Evolutionary conservation across 2,113 vertebrate species (phyloP).

Genomic region (Ciconia stormi): DNA sequence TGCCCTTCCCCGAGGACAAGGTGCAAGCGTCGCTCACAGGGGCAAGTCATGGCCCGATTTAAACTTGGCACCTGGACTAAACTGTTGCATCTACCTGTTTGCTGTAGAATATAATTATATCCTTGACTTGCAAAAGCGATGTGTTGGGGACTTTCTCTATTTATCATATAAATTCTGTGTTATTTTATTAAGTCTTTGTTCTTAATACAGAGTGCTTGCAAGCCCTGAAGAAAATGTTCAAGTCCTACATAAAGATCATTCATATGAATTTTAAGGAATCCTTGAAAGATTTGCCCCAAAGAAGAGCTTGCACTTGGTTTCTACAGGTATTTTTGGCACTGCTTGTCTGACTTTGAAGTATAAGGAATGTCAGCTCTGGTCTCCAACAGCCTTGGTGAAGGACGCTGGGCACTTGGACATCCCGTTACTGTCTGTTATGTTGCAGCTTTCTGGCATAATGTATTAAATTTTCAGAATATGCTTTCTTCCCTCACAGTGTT

Average conservation of each 20-base stretch:
- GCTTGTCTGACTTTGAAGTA: background rate
- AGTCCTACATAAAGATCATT: background rate
- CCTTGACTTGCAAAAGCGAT: background rate
- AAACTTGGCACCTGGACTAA: background rate
- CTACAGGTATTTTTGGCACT: background rate
- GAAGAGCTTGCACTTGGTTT: background rate
- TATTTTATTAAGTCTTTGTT: background rate
- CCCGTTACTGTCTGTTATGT: background rate
- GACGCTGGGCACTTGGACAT: background rate
- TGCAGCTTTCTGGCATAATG: background rate
- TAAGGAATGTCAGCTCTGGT: background rate
- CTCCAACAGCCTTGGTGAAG: background rate
- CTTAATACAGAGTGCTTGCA: background rate
- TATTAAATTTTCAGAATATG: background rate
- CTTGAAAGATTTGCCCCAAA: background rate
- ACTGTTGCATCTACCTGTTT: background rate
- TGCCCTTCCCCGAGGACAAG: background rate
- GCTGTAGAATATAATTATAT: background rate
- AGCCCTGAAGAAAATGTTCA: background rate
- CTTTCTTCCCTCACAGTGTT: background rate
- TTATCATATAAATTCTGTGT: background rate
- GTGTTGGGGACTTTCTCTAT: background rate
- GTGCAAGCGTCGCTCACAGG: fast-evolving
- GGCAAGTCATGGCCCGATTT: background rate
- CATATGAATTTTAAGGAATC: background rate